Conservation (phyloP, 2,797 vertebrate genomes). For the Arrhamphus sclerolepis region DNA sequence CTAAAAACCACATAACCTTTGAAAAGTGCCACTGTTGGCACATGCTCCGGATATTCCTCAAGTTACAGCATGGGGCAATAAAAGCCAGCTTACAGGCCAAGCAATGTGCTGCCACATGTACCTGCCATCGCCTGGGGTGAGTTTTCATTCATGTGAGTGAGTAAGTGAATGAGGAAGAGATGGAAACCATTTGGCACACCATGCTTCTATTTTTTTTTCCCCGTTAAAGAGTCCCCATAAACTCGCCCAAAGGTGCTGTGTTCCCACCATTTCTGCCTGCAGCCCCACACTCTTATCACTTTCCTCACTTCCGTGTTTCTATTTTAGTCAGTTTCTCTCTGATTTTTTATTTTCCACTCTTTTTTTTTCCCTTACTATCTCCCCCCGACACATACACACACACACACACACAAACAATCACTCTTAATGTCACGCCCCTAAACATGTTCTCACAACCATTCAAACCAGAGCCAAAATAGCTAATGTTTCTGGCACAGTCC, state of each 20-base stretch:
- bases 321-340: background rate
- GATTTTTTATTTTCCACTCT: slow-evolving; percentile 1
- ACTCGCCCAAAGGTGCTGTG: slow-evolving; percentile 39
- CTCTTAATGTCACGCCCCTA: slow-evolving; percentile 9
- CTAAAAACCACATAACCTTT: slow-evolving; percentile 4
- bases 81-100: slow-evolving; percentile 60
- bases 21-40: slow-evolving; percentile 34
- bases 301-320: slow-evolving; percentile 12
- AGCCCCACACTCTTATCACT: slow-evolving; percentile 3
- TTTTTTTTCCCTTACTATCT: slow-evolving; percentile 19
- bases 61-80: slow-evolving; percentile 65
- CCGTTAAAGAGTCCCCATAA: slow-evolving; percentile 41
- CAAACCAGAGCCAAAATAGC: slow-evolving; percentile 32
- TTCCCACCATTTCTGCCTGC: slow-evolving; percentile 7
- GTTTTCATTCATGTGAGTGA: slow-evolving; percentile 47
- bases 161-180: slow-evolving; percentile 36
- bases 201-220: slow-evolving; percentile 40
- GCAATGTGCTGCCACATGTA: slow-evolving; percentile 67
- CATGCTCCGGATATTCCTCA: slow-evolving; percentile 63
- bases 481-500: slow-evolving; percentile 43
- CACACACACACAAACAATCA: background rate
- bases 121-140: slow-evolving; percentile 57
- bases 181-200: slow-evolving; percentile 58
- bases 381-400: background rate
- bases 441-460: slow-evolving; percentile 25